A percentile compares a stretch with the other conserved stretches of the same genome.
phyloP scores from a whole-genome alignment of 1,140 invertebrate genomes.

The Danaus plexippus region DNA sequence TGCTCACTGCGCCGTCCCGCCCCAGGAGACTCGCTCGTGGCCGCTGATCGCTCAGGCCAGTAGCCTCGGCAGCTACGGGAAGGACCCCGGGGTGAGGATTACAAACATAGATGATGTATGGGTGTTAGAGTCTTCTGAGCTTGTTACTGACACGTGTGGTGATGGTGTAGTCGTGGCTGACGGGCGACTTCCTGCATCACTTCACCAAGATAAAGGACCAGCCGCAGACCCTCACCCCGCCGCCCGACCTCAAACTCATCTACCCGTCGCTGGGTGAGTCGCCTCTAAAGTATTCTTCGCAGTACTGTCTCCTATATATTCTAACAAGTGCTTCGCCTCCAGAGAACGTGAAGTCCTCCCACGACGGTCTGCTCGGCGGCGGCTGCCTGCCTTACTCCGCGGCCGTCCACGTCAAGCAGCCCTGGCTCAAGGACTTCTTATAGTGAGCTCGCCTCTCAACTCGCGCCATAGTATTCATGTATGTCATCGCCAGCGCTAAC shows the following conservation, averaged over 20 bases:
- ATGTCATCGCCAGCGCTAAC: neutral
- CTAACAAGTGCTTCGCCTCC: constrained; percentile 40
- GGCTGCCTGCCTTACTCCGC: constrained; percentile 92
- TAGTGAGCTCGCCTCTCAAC: too few species aligned
- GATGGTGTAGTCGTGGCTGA: constrained; percentile 50
- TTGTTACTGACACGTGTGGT: neutral
- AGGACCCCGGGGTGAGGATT: constrained; percentile 46
- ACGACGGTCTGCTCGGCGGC: constrained; percentile 88
- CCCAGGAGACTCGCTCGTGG: constrained; percentile 65
- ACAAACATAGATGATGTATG: neutral
- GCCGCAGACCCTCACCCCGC: constrained; percentile 38
- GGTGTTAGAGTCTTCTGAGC: neutral
- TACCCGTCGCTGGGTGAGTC: constrained; percentile 66
- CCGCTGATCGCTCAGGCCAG: constrained; percentile 86
- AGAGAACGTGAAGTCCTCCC: constrained; percentile 86
- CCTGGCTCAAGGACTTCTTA: constrained; percentile 84
- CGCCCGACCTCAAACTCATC: constrained; percentile 68
- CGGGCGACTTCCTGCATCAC: constrained; percentile 60
- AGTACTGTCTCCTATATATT: too few species aligned
- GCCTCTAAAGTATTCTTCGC: neutral
- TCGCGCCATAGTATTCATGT: too few species aligned
- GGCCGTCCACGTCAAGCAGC: constrained; percentile 86
- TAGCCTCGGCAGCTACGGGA: constrained; percentile 90
- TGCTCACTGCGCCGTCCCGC: constrained; percentile 74
- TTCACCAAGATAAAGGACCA: constrained; percentile 54